Base-by-base conservation (phyloP, 2,113 vertebrate species). In the Paralichthys olivaceus region DNA sequence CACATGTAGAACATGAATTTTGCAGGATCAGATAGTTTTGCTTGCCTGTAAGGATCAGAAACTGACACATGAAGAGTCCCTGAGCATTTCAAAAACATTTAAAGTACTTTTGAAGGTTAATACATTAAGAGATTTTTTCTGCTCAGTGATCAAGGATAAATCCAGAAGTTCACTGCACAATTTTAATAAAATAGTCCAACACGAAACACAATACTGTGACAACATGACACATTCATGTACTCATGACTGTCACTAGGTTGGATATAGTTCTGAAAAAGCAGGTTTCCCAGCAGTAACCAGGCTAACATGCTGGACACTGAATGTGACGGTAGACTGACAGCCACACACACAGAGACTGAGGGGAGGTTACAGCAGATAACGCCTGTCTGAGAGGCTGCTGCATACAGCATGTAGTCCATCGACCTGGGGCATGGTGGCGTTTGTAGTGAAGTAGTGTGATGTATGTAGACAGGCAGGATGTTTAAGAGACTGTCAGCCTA, bases 381-480 rank as follows among this genome's bases (percentile, higher is more conserved):
- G 20, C 12, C 51, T 22, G 20, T 53, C 32, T 13, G n/a, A 22
- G 12, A 20, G 34, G n/a, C 22, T 43, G 22, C 34, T 15, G 32
- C n/a, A 59, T 56, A 19, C 51, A 69, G 55, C 26, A 25, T 59
- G 55, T 29, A 70, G 55, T 59, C 55, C 68, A 59, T 37, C 47
- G 54, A 14, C n/a, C 6, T 54, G 49, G 28, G n/a, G 26, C 19
- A 15, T 32, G 28, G 25, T 70, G 37, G 37, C 23, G 25, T 45
- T 47, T 58, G 64, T 23, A 67, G 45, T 66, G 54, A 69, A 69
- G 37, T 15, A 29, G 23, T n/a, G 40, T 49, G 40, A 70, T 59
- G 55, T 70, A 47, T 70, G 55, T 47, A 47, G 54, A 9, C 68
- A 47, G 68, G 29, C 43, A 72, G 69, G 26, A 60, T 72, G 57